Conservation (phyloP, 2,797 vertebrate genomes). For the Morelia viridis region DNA sequence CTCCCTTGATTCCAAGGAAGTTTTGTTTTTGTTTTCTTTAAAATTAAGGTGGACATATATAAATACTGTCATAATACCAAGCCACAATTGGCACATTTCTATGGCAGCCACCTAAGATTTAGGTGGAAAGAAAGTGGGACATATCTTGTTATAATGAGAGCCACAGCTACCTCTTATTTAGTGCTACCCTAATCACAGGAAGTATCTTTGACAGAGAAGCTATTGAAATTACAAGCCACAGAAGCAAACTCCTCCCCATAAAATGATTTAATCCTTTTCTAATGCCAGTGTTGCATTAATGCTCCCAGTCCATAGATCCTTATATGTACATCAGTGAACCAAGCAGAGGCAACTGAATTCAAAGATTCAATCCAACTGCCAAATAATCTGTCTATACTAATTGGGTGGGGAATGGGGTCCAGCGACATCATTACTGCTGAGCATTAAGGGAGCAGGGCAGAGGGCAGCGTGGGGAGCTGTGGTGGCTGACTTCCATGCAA, state of each 20-base stretch:
- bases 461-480: neutral
- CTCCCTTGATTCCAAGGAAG: too few relatives aligned
- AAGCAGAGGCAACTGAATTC: neutral
- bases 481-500: neutral
- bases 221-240: neutral
- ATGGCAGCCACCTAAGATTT: too few relatives aligned
- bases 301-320: neutral
- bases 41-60: too few relatives aligned
- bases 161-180: neutral
- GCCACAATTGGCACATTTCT: too few relatives aligned
- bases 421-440: neutral
- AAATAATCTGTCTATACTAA: neutral
- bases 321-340: neutral
- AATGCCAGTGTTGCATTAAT: neutral
- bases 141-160: too few relatives aligned
- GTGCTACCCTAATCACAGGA: neutral
- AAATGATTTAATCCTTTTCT: neutral
- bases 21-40: too few relatives aligned
- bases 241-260: neutral
- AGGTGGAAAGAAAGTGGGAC: too few relatives aligned
- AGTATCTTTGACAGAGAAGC: neutral
- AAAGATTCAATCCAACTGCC: neutral
- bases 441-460: neutral
- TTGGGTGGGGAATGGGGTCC: neutral
- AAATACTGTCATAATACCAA: too few relatives aligned